Evolutionary conservation across 2,797 vertebrate species (phyloP), one percentile per base, ranked within the genome.

Genomic region (Peromyscus nudipes): DNA sequence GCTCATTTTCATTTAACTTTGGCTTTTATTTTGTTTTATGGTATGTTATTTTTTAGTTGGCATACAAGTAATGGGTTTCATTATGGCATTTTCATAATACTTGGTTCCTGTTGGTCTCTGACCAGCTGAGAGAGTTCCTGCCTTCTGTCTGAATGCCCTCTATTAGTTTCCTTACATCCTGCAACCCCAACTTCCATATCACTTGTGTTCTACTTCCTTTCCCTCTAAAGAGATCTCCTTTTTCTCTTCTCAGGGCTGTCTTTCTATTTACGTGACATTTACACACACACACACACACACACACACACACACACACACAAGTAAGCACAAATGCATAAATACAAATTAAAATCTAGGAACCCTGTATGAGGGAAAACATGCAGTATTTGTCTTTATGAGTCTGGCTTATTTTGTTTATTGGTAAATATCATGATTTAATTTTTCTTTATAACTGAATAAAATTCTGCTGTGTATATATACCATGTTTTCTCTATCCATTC

Each of bases 1-100:
- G 14, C 31, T 79, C n/a, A 94, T 84, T 95, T 83, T 75, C 23
- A 60, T 96, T 62, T 86, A 64, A 37, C 76, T 92, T 82, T 94
- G 43, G 79, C 52, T 86, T 23, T 69, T 69, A 16, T 49, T 64
- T 34, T 46, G 40, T 60, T 75, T 76, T 60, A 37, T 21, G 12
- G 31, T 64, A 64, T 76, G 21, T 77, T 90, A 34, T 43, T 89
- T 88, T 88, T 64, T 49, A 77, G 43, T 89, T 89, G 43, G 23
- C 31, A 49, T 65, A n/a, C 57, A 89, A 62, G 19, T 55, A 62
- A 64, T 89, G 29, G 57, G 19, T 49, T 89, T 79, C 37, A 62
- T 31, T 62, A 4, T n/a, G 29, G n/a, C 29, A 25, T 60, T 89
- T 62, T 62, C 31, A 37, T 89, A 64, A n/a, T 37, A 4, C 43